Base-by-base conservation (phyloP, 30 jellyfish, hydroid and myxozoan genomes). In the Hydractinia symbiolongicarpus region DNA sequence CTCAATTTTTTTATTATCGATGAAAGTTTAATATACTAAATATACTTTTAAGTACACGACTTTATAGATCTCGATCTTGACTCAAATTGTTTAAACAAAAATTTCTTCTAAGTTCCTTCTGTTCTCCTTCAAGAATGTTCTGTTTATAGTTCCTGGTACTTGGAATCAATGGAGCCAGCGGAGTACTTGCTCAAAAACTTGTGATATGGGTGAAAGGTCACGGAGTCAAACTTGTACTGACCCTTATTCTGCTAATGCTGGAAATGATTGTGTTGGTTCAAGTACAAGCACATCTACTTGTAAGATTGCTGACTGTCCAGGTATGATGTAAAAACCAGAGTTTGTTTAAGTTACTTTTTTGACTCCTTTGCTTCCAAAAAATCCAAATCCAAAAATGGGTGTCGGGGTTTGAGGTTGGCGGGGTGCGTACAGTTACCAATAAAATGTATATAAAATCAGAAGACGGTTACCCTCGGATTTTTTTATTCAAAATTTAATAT, bases 171-270 rank as follows among this genome's bases (percentile, higher is more conserved):
- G 83, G 83, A 67, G 83, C 9, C n/a, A 66, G 21, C 5, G 83
- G 83, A 50, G 69, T 5, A 67, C 6, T 7, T 74, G 83, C 72
- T 50, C 69, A 13, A 53, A 55, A 50, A 50, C 83, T 6, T 74
- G 83, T 10, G 83, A 74, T 55, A 20, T 44, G 4, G 83, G 83
- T 13, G 70, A 4, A 49, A 14, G 69, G 51, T 4, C 51, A 11
- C 51, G 83, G 20, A 58, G 15, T 13, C 83, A 76, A 50, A 74
- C 61, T 30, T 74, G 83, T 74, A 50, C 83, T 55, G 15, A 11
- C 51, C 83, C 83, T 13, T 74, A 1, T 4, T 76, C 83, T 4
- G 61, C 83, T 49, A 50, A 74, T 74, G 83, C 83, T 50, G 83
- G 83, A 11, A 49, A 51, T 74, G 83, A 74, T 50, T 74, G 83